phyloP scores from a whole-genome alignment of 2,888 invertebrate genomes.

The Lumbricus terrestris region DNA sequence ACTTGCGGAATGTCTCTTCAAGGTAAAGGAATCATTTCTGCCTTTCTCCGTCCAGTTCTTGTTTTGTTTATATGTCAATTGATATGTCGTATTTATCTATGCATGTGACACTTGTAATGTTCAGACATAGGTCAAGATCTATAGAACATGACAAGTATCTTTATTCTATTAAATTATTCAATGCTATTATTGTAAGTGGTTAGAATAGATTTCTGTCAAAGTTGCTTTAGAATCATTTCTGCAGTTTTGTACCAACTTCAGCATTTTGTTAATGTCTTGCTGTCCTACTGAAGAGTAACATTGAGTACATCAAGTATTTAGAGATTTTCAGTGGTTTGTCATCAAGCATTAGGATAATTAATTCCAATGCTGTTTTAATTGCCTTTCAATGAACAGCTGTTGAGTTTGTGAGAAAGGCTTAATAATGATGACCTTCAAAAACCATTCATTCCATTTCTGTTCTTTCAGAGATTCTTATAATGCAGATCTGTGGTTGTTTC shows the following conservation, averaged over 20 bases:
- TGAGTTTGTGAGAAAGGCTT: too few relatives aligned
- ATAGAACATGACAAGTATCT: too few relatives aligned
- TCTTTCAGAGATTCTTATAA: background rate
- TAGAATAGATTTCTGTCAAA: background rate
- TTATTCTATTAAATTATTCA: too few relatives aligned
- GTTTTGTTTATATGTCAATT: background rate
- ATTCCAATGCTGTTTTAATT: too few relatives aligned
- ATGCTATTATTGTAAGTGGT: too few relatives aligned
- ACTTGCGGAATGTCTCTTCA: constrained; percentile 61
- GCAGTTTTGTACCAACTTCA: background rate
- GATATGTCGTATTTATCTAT: background rate
- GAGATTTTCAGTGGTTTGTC: too few relatives aligned
- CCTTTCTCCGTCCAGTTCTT: background rate
- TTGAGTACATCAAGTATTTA: background rate
- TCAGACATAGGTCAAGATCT: too few relatives aligned
- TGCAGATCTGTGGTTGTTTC: background rate
- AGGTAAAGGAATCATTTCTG: constrained; percentile 46
- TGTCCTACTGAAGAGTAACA: background rate
- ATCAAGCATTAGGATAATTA: too few relatives aligned
- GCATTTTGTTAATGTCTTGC: background rate
- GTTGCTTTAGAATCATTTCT: background rate
- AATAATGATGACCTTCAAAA: background rate
- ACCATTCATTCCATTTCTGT: background rate
- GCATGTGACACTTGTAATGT: background rate
- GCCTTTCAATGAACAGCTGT: background rate